Base-by-base conservation (phyloP, 2,113 vertebrate genomes). In the Psophia crepitans region DNA sequence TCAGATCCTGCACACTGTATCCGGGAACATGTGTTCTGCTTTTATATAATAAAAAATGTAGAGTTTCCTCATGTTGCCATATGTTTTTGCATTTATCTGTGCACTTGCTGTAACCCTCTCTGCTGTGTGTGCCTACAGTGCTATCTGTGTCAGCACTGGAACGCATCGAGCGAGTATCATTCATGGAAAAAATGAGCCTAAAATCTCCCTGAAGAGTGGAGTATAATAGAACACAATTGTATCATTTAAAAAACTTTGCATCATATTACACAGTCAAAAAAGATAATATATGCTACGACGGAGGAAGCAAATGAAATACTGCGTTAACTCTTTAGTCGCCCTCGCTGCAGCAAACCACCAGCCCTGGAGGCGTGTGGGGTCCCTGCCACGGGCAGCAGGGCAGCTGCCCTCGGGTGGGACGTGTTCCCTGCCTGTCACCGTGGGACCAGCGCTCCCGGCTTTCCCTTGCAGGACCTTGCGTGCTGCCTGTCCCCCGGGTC, bases 171-270 rank as follows among this genome's bases (percentile, higher is more conserved):
- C 5, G 53, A 69, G 93, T 84, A 94, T 94, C 96, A 90, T 92
- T 96, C 96, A 95, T 95, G 95, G 92, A 94, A 95, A 96, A 94
- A 97, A 96, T 85, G 96, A 95, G 93, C 77, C 92, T 96, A 87
- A 95, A 96, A 94, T 49, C 94, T 96, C 96, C 95, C 96, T 68
- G 89, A 96, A 96, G 96, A 97, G 94, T 8, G 41, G 94, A 86
- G 82, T 79, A 96, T 91, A 96, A 96, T 96, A 96, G 97, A 95
- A 96, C 18, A 92, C 86, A 93, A 96, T 95, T 85, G 95, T 92
- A 94, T 95, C 97, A 37, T 92, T 94, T 95, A 97, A 96, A 96
- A 95, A 95, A 95, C 95, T 97, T 96, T 81, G 91, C 95, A 96
- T 95, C 91, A 6, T 96, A 95, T 97, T 97, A 94, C 96, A 93